phyloP scores from a whole-genome alignment of 2,113 vertebrate species.

The Opisthocomus hoazin region DNA sequence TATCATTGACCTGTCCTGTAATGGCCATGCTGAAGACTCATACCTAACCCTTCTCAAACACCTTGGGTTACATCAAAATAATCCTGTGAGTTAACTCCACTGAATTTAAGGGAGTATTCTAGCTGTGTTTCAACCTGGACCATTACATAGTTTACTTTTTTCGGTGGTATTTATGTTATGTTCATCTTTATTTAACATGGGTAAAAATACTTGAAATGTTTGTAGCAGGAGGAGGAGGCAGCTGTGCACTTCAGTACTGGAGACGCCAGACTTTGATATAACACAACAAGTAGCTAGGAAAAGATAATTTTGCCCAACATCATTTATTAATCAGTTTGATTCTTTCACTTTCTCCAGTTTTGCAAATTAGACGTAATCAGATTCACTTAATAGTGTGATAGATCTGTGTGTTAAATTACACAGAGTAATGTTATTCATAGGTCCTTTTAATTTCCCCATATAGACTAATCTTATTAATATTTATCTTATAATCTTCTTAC shows the following conservation, averaged over 20 bases:
- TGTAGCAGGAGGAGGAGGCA: neutral
- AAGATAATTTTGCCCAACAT: neutral
- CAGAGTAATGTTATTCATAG: neutral
- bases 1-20: neutral
- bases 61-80: too few species aligned
- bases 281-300: neutral
- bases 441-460: neutral
- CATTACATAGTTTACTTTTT: neutral
- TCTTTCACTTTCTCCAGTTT: neutral
- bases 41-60: neutral
- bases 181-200: neutral
- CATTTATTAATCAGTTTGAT: slow-evolving; percentile 25
- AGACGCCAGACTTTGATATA: neutral
- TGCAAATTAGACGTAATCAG: slow-evolving; percentile 10
- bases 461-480: slow-evolving; percentile 39
- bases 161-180: neutral
- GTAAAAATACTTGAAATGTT: neutral
- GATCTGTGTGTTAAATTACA: slow-evolving; percentile 17
- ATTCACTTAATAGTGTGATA: neutral
- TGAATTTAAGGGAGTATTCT: accelerated
- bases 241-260: neutral
- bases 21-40: neutral
- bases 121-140: neutral
- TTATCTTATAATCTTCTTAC: slow-evolving; percentile 10
- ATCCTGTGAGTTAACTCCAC: neutral